These are phyloP conservation scores for Caenorhabditis brenneri DNA, from an alignment of 1,140 invertebrate species.

Conservation along the genomic window DNA sequence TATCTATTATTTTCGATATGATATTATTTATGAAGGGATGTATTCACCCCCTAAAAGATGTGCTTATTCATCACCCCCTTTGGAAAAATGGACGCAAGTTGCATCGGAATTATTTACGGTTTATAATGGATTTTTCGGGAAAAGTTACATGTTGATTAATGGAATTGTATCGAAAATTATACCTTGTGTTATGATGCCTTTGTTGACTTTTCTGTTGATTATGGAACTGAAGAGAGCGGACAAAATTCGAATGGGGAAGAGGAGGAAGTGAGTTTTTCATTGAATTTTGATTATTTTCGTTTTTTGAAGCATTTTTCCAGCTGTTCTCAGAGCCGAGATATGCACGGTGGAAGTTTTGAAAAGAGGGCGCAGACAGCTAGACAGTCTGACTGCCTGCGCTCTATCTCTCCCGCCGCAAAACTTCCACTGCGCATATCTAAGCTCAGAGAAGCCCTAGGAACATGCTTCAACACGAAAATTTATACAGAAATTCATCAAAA, in stretches of 20 bases:
- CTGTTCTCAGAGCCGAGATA: too few species aligned
- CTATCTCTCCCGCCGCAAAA: too few species aligned
- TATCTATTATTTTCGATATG: constrained; percentile 1
- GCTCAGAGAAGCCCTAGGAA: too few species aligned
- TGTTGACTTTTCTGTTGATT: not conserved
- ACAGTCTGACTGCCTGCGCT: too few species aligned
- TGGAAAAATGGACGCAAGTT: not conserved
- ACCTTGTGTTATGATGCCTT: not conserved
- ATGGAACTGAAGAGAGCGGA: not conserved
- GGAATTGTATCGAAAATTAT: not conserved
- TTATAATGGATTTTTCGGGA: not conserved
- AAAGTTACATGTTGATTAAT: not conserved
- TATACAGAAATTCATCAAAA: too few species aligned
- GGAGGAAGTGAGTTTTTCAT: not conserved
- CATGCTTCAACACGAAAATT: too few species aligned
- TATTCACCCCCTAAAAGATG: not conserved
- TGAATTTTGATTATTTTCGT: too few species aligned
- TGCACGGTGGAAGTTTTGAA: too few species aligned
- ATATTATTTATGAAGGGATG: not conserved
- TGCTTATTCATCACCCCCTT: not conserved
- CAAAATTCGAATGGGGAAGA: not conserved
- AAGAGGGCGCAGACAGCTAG: too few species aligned
- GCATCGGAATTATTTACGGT: not conserved
- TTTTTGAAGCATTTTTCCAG: too few species aligned
- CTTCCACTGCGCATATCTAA: too few species aligned